A percentile compares a stretch with the other conserved stretches of the same genome.
These are phyloP conservation scores for Parauchenoglanis ngamensis DNA, from an alignment of 2,797 vertebrate species.

Conservation along the genomic window DNA sequence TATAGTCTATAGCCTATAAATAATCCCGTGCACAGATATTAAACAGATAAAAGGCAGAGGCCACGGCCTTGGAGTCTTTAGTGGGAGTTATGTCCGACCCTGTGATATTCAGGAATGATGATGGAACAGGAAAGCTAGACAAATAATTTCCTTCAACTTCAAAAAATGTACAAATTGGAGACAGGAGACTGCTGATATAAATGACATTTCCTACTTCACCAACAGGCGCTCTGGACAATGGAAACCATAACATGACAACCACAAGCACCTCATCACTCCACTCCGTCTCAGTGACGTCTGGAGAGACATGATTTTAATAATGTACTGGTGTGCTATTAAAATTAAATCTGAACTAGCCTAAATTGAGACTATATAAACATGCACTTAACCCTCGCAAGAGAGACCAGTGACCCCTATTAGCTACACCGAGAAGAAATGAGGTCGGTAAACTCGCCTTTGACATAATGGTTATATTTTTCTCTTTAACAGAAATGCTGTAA, in stretches of 20 bases:
- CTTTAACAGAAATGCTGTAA: constrained; percentile 27
- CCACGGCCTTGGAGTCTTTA: constrained; percentile 24
- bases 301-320: constrained; percentile 51
- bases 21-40: constrained; percentile 23
- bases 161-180: constrained; percentile 54
- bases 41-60: constrained; percentile 25
- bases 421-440: constrained; percentile 13
- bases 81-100: constrained; percentile 19
- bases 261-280: constrained; percentile 59
- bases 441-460: constrained; percentile 29
- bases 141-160: constrained; percentile 54
- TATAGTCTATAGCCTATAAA: constrained; percentile 22
- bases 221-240: constrained; percentile 52
- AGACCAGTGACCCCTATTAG: constrained; percentile 35
- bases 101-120: constrained; percentile 17
- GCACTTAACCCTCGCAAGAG: constrained; percentile 30
- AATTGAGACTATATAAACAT: constrained; percentile 49
- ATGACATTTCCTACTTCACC: constrained; percentile 52
- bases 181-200: constrained; percentile 57
- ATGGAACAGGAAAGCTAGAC: constrained; percentile 50
- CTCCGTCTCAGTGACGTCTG: constrained; percentile 47
- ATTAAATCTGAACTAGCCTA: constrained; percentile 36
- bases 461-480: constrained; percentile 53
- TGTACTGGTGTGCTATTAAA: constrained; percentile 44
- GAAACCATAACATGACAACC: constrained; percentile 53